phyloP scores from a whole-genome alignment of 2,888 invertebrate genomes.

The Caprella mutica region DNA sequence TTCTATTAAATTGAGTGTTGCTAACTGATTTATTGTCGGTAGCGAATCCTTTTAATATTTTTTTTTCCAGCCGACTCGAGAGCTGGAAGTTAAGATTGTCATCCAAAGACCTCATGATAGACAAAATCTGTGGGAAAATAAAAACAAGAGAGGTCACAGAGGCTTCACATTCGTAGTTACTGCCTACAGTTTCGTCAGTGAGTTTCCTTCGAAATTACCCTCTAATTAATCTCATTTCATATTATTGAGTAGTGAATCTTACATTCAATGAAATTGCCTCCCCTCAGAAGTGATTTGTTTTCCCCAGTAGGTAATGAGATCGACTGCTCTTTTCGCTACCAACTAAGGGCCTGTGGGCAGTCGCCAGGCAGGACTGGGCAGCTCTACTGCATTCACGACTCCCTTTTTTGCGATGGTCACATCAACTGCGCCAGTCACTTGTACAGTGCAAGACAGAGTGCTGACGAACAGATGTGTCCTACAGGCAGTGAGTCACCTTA shows the following conservation, averaged over 20 bases:
- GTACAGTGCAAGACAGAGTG: conserved; percentile 12
- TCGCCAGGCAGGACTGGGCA: not conserved
- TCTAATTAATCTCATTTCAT: not conserved
- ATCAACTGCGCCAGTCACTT: conserved; percentile 29
- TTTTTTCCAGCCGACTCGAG: conserved; percentile 10
- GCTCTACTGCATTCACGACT: conserved; percentile 24
- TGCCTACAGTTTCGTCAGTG: conserved; percentile 17
- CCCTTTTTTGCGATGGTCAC: conserved; percentile 30
- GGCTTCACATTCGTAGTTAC: conserved; percentile 33
- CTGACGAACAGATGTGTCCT: conserved; percentile 19
- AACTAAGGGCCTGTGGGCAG: conserved; percentile 19
- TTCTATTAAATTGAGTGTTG: too few species aligned
- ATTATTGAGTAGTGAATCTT: too few species aligned
- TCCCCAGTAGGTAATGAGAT: conserved; percentile 9
- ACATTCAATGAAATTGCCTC: too few species aligned
- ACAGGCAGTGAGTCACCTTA: conserved; percentile 13
- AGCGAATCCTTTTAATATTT: not conserved
- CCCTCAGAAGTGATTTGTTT: not conserved
- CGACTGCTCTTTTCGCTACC: conserved; percentile 16
- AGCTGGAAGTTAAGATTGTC: conserved; percentile 18
- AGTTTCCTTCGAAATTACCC: not conserved
- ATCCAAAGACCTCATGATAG: conserved; percentile 10
- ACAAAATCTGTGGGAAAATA: conserved; percentile 7
- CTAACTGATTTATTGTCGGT: not conserved
- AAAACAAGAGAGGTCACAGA: conserved; percentile 12